Base-by-base conservation (phyloP, 2,797 vertebrate species). In the Diplodus sargus region DNA sequence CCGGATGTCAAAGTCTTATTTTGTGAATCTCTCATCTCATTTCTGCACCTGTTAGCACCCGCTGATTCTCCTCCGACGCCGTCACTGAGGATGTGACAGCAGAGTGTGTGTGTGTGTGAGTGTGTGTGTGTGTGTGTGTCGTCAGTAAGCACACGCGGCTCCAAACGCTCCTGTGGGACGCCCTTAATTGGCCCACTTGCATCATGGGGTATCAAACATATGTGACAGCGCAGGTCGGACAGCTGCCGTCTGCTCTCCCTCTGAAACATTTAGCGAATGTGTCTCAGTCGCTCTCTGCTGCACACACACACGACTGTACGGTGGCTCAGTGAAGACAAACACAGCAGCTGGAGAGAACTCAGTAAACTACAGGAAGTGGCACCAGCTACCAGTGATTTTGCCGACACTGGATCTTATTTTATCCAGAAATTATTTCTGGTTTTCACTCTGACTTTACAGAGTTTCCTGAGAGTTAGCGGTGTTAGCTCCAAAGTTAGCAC, bases 141-240 rank as follows among this genome's bases (percentile, higher is more conserved):
- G 54, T 77, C 23, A 42, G 45, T 22, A 51, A 80, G 59, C 5
- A 17, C 45, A 17, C 45, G 47, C 14, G 2, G 47, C 30, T 65
- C 48, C 74, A 81, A 82, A 60, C 23, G 28, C 58, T 85, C 82
- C 85, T 23, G 6, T 43, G 83, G 70, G 87, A 87, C 22, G 13
- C 18, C n/a, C 42, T 66, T 91, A 87, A 91, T 88, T 90, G 86
- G 76, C 78, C 70, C 78, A 77, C 72, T 83, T 79, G 86, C 79
- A 88, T 89, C 83, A 72, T 67, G 67, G 60, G 71, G 5, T 65
- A 54, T 85, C 78, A 87, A 75, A 83, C 79, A 74, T 71, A 83
- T 80, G 85, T 80, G 70, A 83, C 83, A 76, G 67, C 8, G 0
- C 75, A 86, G 80, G 85, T 89, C 23, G 61, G 78, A 86, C 86